These are phyloP conservation scores for Heterodera carotae DNA, from an alignment of 1,140 invertebrate species.

Conservation along the genomic window DNA sequence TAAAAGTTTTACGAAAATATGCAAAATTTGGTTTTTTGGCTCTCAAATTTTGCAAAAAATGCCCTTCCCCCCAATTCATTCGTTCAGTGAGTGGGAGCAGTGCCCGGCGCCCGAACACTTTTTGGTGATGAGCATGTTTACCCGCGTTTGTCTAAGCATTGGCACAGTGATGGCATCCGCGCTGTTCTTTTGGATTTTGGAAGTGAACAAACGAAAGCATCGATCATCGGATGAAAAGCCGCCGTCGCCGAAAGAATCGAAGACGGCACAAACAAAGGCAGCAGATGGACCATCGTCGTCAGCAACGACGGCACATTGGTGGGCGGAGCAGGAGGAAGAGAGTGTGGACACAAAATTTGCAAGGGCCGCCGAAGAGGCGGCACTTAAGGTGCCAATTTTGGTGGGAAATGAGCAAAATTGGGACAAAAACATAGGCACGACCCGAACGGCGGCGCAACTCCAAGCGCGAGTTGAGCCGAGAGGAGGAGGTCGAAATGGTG, in stretches of 20 bases:
- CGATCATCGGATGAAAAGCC: background rate
- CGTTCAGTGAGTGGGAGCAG: conserved; percentile 52
- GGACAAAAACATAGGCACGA: background rate
- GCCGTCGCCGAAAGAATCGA: too few relatives aligned
- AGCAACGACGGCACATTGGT: background rate
- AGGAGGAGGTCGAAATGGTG: conserved; percentile 13
- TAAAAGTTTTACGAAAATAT: too few relatives aligned
- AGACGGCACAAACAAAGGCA: background rate
- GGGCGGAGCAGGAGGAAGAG: conserved; percentile 8
- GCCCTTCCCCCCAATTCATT: background rate
- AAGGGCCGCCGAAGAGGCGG: conserved; percentile 17
- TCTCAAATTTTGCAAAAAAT: background rate
- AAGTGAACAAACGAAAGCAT: conserved; percentile 30
- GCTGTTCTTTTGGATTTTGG: conserved; percentile 40
- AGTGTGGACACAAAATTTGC: conserved; percentile 20
- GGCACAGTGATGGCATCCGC: conserved; percentile 29
- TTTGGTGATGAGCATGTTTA: conserved; percentile 40
- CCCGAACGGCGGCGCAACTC: conserved; percentile 18
- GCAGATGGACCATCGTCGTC: background rate
- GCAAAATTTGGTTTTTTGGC: background rate
- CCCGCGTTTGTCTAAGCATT: conserved; percentile 30
- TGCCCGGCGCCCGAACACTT: conserved; percentile 55
- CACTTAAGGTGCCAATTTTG: conserved; percentile 1
- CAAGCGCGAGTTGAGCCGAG: conserved; percentile 20
- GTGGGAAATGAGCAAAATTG: background rate